Evolutionary conservation across 2,888 invertebrate species (phyloP).

Genomic region (Galeruca laticollis): DNA sequence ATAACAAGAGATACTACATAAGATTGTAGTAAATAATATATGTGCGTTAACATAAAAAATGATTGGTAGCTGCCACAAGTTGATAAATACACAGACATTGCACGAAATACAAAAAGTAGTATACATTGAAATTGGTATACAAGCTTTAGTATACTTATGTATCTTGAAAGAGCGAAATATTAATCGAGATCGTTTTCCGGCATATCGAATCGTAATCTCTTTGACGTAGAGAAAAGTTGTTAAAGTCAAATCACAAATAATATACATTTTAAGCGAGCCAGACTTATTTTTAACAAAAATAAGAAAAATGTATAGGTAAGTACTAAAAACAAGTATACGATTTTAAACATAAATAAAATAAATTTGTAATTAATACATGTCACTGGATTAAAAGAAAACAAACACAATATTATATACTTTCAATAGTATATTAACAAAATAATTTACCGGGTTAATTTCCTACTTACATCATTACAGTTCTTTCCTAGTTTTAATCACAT

Average conservation of each 20-base stretch:
- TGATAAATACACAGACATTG: conserved; percentile 40
- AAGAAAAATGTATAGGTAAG: no score
- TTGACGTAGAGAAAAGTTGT: background rate
- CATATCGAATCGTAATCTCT: background rate
- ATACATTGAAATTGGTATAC: conserved; percentile 41
- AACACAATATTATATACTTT: no score
- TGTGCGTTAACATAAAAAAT: conserved; percentile 24
- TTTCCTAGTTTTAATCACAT: no score
- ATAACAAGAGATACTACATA: conserved; percentile 12
- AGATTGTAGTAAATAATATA: conserved; percentile 16
- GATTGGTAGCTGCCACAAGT: conserved; percentile 38
- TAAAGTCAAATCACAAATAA: background rate
- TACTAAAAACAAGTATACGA: no score
- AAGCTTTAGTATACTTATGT: conserved; percentile 37
- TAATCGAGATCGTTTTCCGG: conserved; percentile 6
- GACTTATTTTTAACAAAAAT: no score
- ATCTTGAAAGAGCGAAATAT: conserved; percentile 31
- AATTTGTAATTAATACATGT: no score
- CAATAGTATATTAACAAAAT: no score
- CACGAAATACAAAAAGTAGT: conserved; percentile 39
- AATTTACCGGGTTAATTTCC: no score
- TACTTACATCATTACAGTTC: no score
- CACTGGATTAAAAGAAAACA: no score
- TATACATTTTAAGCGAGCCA: no score
- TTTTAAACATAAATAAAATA: no score